Conservation (phyloP, 2,888 invertebrate genomes). For the Psylliodes chrysocephalus region DNA sequence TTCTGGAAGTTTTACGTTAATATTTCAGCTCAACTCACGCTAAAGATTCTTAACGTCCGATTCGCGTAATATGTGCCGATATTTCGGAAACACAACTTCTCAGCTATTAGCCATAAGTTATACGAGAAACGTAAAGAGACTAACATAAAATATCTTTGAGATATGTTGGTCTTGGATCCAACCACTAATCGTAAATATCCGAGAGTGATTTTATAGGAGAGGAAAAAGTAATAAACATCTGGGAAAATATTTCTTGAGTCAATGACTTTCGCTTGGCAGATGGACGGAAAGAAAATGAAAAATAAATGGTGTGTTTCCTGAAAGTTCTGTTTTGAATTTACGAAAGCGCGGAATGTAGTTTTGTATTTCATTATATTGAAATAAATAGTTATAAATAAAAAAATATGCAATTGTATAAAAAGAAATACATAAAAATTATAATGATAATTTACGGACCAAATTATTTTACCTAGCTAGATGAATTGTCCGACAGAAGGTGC, state of each 20-base stretch:
- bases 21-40: constrained; percentile 27
- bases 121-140: neutral
- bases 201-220: constrained; percentile 30
- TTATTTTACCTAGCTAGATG: no score
- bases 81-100: constrained; percentile 13
- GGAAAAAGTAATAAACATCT: constrained; percentile 24
- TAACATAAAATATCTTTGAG: constrained; percentile 19
- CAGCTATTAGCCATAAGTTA: constrained; percentile 11
- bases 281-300: neutral
- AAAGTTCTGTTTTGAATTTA: no score
- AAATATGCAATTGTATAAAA: no score
- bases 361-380: no score
- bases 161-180: constrained; percentile 10
- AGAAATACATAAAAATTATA: no score
- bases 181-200: constrained; percentile 26
- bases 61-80: constrained; percentile 1
- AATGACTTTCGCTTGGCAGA: neutral
- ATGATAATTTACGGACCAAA: no score
- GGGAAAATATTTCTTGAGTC: constrained; percentile 11
- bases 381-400: no score
- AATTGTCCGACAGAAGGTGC: no score
- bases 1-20: constrained; percentile 28
- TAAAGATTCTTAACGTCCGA: constrained; percentile 15
- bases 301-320: no score
- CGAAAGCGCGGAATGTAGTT: no score